Conservation (phyloP, 1,140 invertebrate genomes). For the Pachypeltis micranthus region DNA sequence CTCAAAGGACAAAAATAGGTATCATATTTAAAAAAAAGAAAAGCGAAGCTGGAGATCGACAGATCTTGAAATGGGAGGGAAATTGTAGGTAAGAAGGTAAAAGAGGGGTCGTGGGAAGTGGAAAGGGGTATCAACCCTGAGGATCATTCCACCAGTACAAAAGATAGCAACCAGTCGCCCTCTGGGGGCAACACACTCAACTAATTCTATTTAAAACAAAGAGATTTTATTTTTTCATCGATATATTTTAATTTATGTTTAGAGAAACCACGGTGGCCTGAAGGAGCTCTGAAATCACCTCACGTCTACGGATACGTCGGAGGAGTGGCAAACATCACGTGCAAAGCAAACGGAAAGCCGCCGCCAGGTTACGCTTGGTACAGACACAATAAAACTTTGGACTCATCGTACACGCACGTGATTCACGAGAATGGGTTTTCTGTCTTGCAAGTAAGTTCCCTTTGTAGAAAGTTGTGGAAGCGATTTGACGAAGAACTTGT, state of each 20-base stretch:
- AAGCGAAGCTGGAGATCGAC: too few species aligned
- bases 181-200: too few species aligned
- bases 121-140: too few species aligned
- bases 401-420: background rate
- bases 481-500: background rate
- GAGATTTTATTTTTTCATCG: too few species aligned
- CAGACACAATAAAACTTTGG: slow-evolving; percentile 12
- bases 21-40: too few species aligned
- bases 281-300: background rate
- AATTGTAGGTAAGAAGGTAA: too few species aligned
- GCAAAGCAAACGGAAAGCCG: slow-evolving; percentile 1
- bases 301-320: slow-evolving; percentile 5
- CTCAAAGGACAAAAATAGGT: too few species aligned
- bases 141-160: too few species aligned
- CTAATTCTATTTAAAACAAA: too few species aligned
- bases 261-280: slow-evolving; percentile 15
- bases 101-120: too few species aligned
- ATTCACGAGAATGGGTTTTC: background rate
- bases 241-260: background rate
- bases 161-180: too few species aligned
- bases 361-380: slow-evolving; percentile 12
- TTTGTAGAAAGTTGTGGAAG: background rate
- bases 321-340: slow-evolving; percentile 17
- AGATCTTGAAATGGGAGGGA: too few species aligned
- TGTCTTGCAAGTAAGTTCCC: background rate